Base-by-base conservation (phyloP, 2,113 vertebrate genomes). In the Chionomys nivalis region DNA sequence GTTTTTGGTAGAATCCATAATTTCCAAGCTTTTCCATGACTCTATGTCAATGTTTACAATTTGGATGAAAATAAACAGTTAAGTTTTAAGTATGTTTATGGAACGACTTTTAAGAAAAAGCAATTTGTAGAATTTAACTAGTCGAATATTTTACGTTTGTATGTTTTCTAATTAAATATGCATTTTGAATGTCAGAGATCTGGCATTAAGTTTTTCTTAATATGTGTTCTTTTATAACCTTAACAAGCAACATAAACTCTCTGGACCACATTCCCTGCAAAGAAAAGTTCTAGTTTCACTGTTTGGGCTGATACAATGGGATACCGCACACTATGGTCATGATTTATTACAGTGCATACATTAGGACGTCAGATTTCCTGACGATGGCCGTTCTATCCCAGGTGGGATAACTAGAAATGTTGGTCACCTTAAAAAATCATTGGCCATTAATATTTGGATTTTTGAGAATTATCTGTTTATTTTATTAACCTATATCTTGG, bases 11-110 rank as follows among this genome's bases (percentile, higher is more conserved):
- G 9, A 94, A 31, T 96, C 42, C 92, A 10, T 96, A 93, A 91
- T 97, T 94, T 95, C 68, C 28, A 79, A 58, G 73, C 36, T 70
- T 96, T 23, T 33, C 31, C 13, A 11, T 93, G 39, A 6, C 81
- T 94, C 28, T 68, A 85, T 91, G 83, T 17, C 19, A 94, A 39
- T 72, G 81, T 93, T 96, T 98, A 95, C 16, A 93, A 65, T 94
- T 83, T 73, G 42, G 94, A 85, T 94, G 49, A 90, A 95, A 90
- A 42, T 78, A 91, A 97, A 55, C 82, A 86, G 87, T 87, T 87
- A 89, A 90, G 58, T 89, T 89, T 79, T n/a, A 85, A 68, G 55
- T 90, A 94, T 75, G 26, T 17, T 89, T 72, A 39, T 90, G 85
- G 89, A 94, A 82, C 72, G 26, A 78, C 12, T 88, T 90, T 89